Evolutionary conservation across 2,113 vertebrate genomes (phyloP).

Genomic region (Anser brachyrhynchus): DNA sequence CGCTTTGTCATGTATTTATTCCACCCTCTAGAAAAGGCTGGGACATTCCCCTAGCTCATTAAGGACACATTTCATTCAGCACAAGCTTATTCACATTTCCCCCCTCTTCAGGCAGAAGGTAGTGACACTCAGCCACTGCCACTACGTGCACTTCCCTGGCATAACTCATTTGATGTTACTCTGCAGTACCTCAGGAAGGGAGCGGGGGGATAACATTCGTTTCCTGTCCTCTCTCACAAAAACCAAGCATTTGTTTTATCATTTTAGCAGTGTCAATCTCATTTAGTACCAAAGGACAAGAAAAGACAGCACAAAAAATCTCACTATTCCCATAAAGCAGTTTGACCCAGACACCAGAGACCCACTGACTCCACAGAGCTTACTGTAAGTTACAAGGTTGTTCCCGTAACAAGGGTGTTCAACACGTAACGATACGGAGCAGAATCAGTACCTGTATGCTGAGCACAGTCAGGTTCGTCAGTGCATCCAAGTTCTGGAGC

Average conservation of each 20-base stretch:
- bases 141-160: fast-evolving
- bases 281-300: neutral
- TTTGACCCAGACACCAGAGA: neutral
- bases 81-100: neutral
- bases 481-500: conserved; percentile 92
- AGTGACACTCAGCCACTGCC: neutral
- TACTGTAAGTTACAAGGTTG: neutral
- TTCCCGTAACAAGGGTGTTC: neutral
- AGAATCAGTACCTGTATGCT: conserved; percentile 90
- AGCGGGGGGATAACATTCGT: neutral
- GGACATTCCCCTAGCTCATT: neutral
- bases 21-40: neutral
- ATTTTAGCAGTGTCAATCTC: neutral
- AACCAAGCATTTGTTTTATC: neutral
- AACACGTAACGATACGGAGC: neutral
- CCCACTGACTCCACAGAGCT: neutral
- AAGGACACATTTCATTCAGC: neutral
- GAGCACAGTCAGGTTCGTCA: conserved; percentile 91
- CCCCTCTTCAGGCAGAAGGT: neutral
- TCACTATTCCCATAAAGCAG: neutral
- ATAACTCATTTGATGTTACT: neutral
- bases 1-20: neutral
- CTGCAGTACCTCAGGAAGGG: neutral
- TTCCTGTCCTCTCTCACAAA: neutral
- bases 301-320: neutral